Percentiles rank a stretch among this genome's conserved stretches.
Evolutionary conservation across 2,888 invertebrate species (phyloP).

Genomic region (Troilus luridus): DNA sequence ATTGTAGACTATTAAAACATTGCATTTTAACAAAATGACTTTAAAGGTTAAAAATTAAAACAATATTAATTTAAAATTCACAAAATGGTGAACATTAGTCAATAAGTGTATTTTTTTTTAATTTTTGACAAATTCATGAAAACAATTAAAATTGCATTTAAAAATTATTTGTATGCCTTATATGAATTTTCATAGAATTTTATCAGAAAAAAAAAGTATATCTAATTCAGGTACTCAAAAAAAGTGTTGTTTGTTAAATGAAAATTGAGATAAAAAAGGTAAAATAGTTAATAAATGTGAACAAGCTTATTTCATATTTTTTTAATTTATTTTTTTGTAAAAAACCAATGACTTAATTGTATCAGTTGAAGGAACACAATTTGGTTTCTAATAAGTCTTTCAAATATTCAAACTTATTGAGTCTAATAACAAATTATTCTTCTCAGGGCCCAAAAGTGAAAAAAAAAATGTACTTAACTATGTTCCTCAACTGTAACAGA

Average conservation of each 20-base stretch:
- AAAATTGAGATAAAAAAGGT: not conserved
- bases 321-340: not conserved
- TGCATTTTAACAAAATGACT: too few species aligned
- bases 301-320: not conserved
- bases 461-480: constrained; percentile 39
- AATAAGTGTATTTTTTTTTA: too few species aligned
- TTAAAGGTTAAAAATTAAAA: too few species aligned
- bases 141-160: too few species aligned
- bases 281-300: not conserved
- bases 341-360: not conserved
- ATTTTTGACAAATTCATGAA: too few species aligned
- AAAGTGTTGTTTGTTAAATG: not conserved
- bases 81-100: too few species aligned
- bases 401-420: constrained; percentile 12
- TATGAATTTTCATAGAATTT: not conserved
- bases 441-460: constrained; percentile 47
- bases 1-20: too few species aligned
- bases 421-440: not conserved
- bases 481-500: constrained; percentile 31
- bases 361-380: constrained; percentile 22
- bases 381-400: not conserved
- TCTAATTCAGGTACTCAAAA: not conserved
- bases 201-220: not conserved
- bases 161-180: too few species aligned
- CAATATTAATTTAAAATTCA: too few species aligned